Base-by-base conservation (phyloP, 92 coral and sea anemone genomes). In the Parazoanthus swiftii region DNA sequence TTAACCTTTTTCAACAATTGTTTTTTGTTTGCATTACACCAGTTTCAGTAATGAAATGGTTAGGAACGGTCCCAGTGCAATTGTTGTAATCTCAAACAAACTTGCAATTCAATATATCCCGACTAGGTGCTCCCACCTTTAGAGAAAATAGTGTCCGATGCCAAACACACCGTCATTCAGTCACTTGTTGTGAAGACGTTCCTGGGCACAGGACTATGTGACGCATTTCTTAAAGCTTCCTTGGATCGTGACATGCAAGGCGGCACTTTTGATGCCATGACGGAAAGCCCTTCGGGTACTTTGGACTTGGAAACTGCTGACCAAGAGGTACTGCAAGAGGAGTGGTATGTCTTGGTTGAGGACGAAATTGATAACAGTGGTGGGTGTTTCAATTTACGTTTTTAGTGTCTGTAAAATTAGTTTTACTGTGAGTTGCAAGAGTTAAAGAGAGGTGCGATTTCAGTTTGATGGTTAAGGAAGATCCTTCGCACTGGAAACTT, bases 221-320 rank as follows among this genome's bases (percentile, higher is more conserved):
- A 91, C 44, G 85, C 95, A 18, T 88, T 95, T 73, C 91, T 92
- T 67, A 91, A 91, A 74, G 98, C 95, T 3, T 89, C 98, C 8
- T 87, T 93, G 37, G 90, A 89, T 81, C 80, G 88, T 42, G 90
- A 92, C 20, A 85, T 89, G 36, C 98, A 95, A 66, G 95, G 94
- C 73, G 95, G 95, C 8, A 92, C 93, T 68, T 98, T 92, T 67
- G 98, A 95, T 11, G 97, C 90, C 71, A 94, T 90, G 16, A 96
- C 93, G 76, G 78, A 72, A 84, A 43, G 67, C 14, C 25, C 23
- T 71, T 33, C 77, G 23, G 43, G 33, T 68, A 26, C 25, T 26
- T 4, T 16, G 10, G 65, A 70, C 23, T 84, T 84, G 44, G 74
- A 71, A 73, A 46, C 87, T 35, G 46, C 66, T 84, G 79, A 84